Evolutionary conservation across 2,797 vertebrate species (phyloP), one percentile per base, ranked within the genome.

Genomic region (Acanthurus leucopareius): DNA sequence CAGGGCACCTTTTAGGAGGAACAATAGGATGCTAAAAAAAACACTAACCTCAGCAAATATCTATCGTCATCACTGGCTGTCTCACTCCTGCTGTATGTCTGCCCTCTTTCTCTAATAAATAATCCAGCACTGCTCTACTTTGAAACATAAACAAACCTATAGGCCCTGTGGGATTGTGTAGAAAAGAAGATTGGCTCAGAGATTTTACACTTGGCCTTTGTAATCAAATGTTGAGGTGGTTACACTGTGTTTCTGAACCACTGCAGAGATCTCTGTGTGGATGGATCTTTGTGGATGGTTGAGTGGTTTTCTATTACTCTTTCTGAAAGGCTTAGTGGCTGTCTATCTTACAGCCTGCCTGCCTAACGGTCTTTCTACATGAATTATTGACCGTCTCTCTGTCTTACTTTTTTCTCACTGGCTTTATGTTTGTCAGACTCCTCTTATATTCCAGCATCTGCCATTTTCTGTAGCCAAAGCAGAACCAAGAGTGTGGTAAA

Each of bases 341-440:
- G 70, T 54, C 76, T 42, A 13, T 83, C 67, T 63, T 20, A 6
- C 51, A 40, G 64, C 32, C 58, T 51, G 76, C 16, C 71, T 38
- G 14, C 28, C 32, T 20, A 61, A 59, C 64, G 65, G 47, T 80
- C 66, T 84, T 72, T 80, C 72, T 63, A 22, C 48, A 45, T 87
- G 79, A 88, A 81, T 88, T 83, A 90, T 87, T 91, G 77, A 82
- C 78, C 64, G 58, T 28, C 47, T 76, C 73, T 22, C 47, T 5
- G 4, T 57, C 61, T 79, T 20, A 1, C 16, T 22, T 77, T 81
- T 51, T 64, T 35, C 35, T 28, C 20, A 16, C 25, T 40, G 45
- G 11, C 16, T 58, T 53, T 40, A 49, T 7, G 59, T 64, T 61
- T 5, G 40, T 16, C 35, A 20, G 49, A 35, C 52, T 70, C 20